phyloP scores from a whole-genome alignment of 2,888 invertebrate genomes.

The Parapristionchus giblindavisi region DNA sequence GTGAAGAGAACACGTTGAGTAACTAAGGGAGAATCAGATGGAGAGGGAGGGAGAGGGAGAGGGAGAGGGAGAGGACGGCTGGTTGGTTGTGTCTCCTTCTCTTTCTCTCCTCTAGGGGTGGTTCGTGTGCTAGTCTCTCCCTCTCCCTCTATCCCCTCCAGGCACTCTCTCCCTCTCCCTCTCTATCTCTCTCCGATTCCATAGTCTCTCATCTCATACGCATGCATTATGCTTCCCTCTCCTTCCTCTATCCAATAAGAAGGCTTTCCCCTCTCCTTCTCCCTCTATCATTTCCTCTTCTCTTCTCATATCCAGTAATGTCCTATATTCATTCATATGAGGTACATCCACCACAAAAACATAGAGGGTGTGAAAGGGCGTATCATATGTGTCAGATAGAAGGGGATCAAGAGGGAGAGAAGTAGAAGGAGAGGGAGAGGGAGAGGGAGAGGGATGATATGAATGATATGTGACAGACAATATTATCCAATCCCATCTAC shows the following conservation, averaged over 20 bases:
- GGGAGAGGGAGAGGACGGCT: neutral
- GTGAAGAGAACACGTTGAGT: neutral
- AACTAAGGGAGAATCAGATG: neutral
- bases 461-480: too few relatives aligned
- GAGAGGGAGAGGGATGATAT: conserved; percentile 6
- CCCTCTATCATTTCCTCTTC: neutral
- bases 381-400: conserved; percentile 3
- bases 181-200: neutral
- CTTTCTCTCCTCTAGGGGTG: neutral
- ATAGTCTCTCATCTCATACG: neutral
- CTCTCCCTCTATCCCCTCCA: neutral
- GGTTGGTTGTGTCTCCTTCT: neutral
- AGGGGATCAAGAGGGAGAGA: neutral
- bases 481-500: too few relatives aligned
- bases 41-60: neutral
- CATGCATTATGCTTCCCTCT: neutral
- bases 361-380: conserved; percentile 6
- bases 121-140: neutral
- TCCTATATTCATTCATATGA: neutral
- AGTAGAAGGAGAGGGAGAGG: neutral
- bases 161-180: neutral
- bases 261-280: neutral
- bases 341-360: neutral
- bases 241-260: neutral
- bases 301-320: neutral